Evolutionary conservation across 92 coral and sea anemone genomes (phyloP).

Genomic region (Epizoanthus ramosus): DNA sequence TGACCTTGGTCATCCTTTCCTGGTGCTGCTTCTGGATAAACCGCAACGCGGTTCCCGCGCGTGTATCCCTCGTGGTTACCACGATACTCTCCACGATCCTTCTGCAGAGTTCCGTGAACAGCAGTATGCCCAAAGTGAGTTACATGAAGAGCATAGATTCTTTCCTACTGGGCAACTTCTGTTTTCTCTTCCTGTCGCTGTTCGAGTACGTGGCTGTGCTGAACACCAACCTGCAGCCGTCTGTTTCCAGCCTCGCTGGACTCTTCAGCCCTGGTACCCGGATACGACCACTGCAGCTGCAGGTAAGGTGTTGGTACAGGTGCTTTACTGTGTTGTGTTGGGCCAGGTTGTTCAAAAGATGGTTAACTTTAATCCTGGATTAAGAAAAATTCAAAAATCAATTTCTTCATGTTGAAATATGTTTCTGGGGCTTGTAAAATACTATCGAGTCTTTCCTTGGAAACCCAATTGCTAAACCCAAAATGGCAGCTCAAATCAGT

Average conservation of each 20-base stretch:
- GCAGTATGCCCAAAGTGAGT: constrained; percentile 75
- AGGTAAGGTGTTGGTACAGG: not conserved
- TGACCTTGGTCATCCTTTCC: constrained; percentile 60
- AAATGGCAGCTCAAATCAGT: too few relatives aligned
- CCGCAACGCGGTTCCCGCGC: constrained; percentile 66
- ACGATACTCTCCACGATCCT: constrained; percentile 65
- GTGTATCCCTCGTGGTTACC: constrained; percentile 72
- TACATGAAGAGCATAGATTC: constrained; percentile 56
- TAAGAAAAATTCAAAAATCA: too few relatives aligned
- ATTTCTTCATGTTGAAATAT: too few relatives aligned
- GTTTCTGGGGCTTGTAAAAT: too few relatives aligned
- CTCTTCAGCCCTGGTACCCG: not conserved
- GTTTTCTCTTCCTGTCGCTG: constrained; percentile 50
- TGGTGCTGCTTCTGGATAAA: constrained; percentile 78
- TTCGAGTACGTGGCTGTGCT: constrained; percentile 52
- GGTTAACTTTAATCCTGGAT: too few relatives aligned
- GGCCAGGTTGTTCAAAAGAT: too few relatives aligned
- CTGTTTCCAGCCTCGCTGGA: not conserved
- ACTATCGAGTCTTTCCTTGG: too few relatives aligned
- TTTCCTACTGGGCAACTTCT: constrained; percentile 45
- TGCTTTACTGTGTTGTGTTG: too few relatives aligned
- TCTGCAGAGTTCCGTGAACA: constrained; percentile 66
- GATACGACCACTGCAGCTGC: constrained; percentile 5
- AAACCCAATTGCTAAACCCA: too few relatives aligned
- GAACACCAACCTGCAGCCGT: constrained; percentile 33